A percentile compares a stretch with the other conserved stretches of the same genome.
Conservation (phyloP, 2,113 vertebrate species). For the Zapus hudsonius region DNA sequence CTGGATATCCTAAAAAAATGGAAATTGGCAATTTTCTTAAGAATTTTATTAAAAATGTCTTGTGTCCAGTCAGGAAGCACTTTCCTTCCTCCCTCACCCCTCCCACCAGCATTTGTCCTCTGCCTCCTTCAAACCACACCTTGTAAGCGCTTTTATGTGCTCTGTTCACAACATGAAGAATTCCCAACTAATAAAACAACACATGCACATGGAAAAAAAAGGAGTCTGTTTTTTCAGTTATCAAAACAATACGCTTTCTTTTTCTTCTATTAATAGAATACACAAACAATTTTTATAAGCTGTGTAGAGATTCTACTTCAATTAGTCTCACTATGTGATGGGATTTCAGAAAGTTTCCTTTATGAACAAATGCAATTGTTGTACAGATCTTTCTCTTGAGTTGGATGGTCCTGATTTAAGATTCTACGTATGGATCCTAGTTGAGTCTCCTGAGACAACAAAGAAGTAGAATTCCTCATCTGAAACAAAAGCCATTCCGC, state of each 20-base stretch:
- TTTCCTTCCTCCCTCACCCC: too few relatives aligned
- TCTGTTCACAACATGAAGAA: too few relatives aligned
- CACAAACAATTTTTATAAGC: too few relatives aligned
- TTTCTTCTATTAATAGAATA: not conserved
- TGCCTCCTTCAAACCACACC: too few relatives aligned
- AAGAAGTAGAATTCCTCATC: slow-evolving; percentile 8
- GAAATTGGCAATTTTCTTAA: slow-evolving; percentile 23
- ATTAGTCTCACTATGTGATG: not conserved
- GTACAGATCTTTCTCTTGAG: not conserved
- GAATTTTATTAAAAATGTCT: slow-evolving; percentile 24
- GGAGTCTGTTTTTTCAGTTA: not conserved
- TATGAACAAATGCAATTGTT: not conserved
- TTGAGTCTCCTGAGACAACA: not conserved
- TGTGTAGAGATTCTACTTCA: not conserved
- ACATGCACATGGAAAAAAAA: too few relatives aligned
- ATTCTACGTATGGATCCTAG: not conserved
- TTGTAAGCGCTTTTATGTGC: too few relatives aligned
- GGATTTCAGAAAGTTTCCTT: not conserved
- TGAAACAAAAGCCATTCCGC: not conserved
- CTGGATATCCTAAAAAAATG: not conserved
- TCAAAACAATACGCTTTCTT: not conserved
- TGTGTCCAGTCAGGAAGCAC: too few relatives aligned
- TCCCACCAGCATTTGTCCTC: too few relatives aligned
- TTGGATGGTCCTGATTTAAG: not conserved
- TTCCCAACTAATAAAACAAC: too few relatives aligned